These are phyloP conservation scores for Clitarchus hookeri DNA, from an alignment of 2,888 invertebrate genomes.

Conservation along the genomic window DNA sequence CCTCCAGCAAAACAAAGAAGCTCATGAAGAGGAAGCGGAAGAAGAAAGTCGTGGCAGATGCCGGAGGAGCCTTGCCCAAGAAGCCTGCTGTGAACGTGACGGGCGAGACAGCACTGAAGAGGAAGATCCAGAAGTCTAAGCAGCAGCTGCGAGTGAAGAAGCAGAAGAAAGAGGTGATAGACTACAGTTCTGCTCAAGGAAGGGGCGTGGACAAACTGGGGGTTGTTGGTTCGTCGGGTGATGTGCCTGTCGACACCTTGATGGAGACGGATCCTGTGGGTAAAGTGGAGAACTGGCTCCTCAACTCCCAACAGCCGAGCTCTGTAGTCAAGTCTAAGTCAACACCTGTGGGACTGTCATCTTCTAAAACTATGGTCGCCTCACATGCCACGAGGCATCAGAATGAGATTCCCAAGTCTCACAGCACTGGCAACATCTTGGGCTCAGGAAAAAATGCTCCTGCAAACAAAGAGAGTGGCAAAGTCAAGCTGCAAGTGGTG, in stretches of 20 bases:
- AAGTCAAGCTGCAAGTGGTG: constrained; percentile 80
- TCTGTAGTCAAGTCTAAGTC: constrained; percentile 80
- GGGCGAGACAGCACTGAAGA: constrained; percentile 59
- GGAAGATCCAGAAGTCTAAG: constrained; percentile 55
- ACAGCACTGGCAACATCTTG: constrained; percentile 73
- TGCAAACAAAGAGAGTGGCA: constrained; percentile 54
- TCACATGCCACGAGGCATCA: not conserved
- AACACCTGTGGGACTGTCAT: constrained; percentile 73
- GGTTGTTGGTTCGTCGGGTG: constrained; percentile 19
- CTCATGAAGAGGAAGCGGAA: constrained; percentile 49
- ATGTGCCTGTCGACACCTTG: constrained; percentile 16
- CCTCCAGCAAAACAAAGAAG: constrained; percentile 50
- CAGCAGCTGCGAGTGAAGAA: constrained; percentile 53
- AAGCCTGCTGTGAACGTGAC: constrained; percentile 2
- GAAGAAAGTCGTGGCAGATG: constrained; percentile 50
- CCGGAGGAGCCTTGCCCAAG: constrained; percentile 15
- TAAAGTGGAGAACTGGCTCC: constrained; percentile 85
- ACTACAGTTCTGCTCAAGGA: constrained; percentile 72
- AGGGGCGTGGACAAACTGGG: constrained; percentile 31
- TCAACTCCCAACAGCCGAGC: constrained; percentile 64
- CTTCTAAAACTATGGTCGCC: constrained; percentile 24
- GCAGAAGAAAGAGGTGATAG: constrained; percentile 68
- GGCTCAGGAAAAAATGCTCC: constrained; percentile 48
- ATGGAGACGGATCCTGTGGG: constrained; percentile 61
- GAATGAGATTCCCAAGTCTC: constrained; percentile 57